Base-by-base conservation (phyloP, 2,113 vertebrate species). In the Takifugu flavidus region DNA sequence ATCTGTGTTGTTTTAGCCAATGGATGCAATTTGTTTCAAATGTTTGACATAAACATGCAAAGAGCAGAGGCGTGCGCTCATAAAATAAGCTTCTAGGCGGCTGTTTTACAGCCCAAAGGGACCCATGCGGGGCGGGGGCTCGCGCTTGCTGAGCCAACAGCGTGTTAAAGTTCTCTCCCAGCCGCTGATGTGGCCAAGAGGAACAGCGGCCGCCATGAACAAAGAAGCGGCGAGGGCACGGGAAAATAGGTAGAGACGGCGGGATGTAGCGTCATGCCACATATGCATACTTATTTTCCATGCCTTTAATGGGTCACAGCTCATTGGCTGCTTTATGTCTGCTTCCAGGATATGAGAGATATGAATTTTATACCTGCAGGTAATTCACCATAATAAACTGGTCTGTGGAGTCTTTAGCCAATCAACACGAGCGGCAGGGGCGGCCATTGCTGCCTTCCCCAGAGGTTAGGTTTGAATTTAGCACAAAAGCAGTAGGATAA, bases 321-420 rank as follows among this genome's bases (percentile, higher is more conserved):
- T 90, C 90, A 91, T 91, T 91, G 83, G 83, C 68, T 67, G 62
- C 87, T 84, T 90, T 85, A 90, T 90, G 89, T 85, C 88, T 83
- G 79, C 78, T 78, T 79, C 85, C 65, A 77, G 75, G 82, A 79
- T 82, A 70, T 84, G 82, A 82, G 75, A 68, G 61, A 78, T 71
- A 74, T 83, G 72, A 75, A 78, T 77, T 82, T 74, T 70, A 70
- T 77, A 78, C 79, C 70, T 82, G 72, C 71, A 73, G 72, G 70
- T 83, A 75, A 78, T 80, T 79, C 77, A 54, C 72, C 57, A 64
- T 74, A 77, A 74, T 80, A 80, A 82, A 82, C 69, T 70, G 62
- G 59, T 72, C 47, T 46, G 56, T 74, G 65, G 59, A 59, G 59
- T 14, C 72, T 73, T 70, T 65, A 62, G 74, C 63, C 69, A 82